Conservation (phyloP, 2,888 invertebrate species). For the Odontothrips loti region DNA sequence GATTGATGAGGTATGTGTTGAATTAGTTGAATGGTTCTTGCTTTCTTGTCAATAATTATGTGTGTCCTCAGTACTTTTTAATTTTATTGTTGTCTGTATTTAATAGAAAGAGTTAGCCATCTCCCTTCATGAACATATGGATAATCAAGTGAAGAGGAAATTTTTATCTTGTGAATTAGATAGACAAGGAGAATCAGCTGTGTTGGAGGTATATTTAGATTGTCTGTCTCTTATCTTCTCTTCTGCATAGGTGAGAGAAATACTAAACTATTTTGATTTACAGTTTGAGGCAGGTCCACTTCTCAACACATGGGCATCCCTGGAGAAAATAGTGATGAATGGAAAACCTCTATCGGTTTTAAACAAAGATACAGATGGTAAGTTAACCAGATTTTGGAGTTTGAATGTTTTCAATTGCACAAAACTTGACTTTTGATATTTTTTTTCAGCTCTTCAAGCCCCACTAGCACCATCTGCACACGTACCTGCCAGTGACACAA, state of each 20-base stretch:
- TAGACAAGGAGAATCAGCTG: neutral
- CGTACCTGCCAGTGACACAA: too few species aligned
- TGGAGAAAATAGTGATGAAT: neutral
- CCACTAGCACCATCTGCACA: too few species aligned
- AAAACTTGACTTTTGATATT: too few species aligned
- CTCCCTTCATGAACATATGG: neutral
- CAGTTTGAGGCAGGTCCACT: neutral
- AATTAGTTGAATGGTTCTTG: neutral
- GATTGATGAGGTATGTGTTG: neutral
- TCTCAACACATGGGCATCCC: too few species aligned
- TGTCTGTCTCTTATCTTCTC: neutral
- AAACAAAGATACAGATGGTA: neutral
- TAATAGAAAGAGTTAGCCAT: neutral
- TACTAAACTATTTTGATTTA: neutral
- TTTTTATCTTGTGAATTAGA: neutral
- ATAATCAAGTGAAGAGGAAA: neutral
- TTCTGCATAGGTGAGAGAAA: too few species aligned
- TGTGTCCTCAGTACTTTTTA: too few species aligned
- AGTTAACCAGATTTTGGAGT: neutral
- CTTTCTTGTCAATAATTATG: neutral
- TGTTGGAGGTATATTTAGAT: neutral
- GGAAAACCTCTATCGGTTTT: neutral
- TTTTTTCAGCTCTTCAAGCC: too few species aligned
- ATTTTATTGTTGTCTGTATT: too few species aligned
- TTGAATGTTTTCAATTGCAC: neutral